phyloP scores from a whole-genome alignment of 2,113 vertebrate species.

The Channa argus region DNA sequence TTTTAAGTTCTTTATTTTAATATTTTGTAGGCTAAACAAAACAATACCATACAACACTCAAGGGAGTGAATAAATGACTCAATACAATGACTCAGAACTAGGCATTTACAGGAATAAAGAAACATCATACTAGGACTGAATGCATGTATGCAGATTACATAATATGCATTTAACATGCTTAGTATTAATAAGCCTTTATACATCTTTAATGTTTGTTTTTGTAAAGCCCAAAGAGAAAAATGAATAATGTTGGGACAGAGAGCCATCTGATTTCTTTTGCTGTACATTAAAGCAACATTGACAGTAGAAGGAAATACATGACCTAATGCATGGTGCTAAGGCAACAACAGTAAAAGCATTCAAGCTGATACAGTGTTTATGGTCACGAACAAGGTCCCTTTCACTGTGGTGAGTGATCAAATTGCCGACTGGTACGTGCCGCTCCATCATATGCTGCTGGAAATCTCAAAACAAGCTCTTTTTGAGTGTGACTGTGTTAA shows the following conservation, averaged over 20 bases:
- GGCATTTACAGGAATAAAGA: conserved; percentile 21
- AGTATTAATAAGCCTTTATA: conserved; percentile 40
- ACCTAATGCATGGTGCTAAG: conserved; percentile 31
- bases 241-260: conserved; percentile 36
- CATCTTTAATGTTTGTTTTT: conserved; percentile 26
- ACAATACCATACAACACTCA: not conserved
- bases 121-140: conserved; percentile 3
- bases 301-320: conserved; percentile 22
- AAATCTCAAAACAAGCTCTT: conserved; percentile 42
- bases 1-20: not conserved
- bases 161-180: conserved; percentile 55
- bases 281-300: conserved; percentile 30
- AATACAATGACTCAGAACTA: not conserved
- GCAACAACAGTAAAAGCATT: conserved; percentile 51
- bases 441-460: conserved; percentile 38
- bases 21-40: not conserved
- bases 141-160: conserved; percentile 46
- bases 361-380: conserved; percentile 48
- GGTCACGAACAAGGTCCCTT: conserved; percentile 44
- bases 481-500: conserved; percentile 17
- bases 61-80: not conserved
- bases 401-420: conserved; percentile 57
- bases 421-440: conserved; percentile 49
- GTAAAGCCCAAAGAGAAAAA: conserved; percentile 21
- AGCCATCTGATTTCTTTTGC: conserved; percentile 12